Base-by-base conservation (phyloP, 2,797 vertebrate genomes). In the Bradypodion ventrale region DNA sequence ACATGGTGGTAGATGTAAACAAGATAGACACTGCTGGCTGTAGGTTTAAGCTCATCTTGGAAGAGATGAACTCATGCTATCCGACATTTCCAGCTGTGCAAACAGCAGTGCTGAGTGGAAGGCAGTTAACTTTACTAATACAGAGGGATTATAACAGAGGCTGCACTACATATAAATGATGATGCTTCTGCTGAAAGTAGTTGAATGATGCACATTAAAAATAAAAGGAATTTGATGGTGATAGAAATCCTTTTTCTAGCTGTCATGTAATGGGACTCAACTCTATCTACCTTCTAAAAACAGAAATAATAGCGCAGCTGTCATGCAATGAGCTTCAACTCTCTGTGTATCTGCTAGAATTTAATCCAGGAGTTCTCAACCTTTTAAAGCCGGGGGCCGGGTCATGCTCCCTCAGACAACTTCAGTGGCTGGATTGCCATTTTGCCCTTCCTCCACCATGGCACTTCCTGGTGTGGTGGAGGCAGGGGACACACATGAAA, bases 11-110 rank as follows among this genome's bases (percentile, higher is more conserved):
- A 91, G 82, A 40, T 91, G 88, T 89, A 90, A 92, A 90, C 90
- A 94, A 93, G 90, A 94, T 87, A 89, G 86, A 88, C 75, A 80
- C 59, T 78, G 84, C 92, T 72, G 91, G 74, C 44, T 78, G 35
- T 10, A 6, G 89, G 86, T 93, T 93, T 92, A 92, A 94, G 87
- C 87, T 94, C 85, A 78, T 94, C 70, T 89, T 91, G 89, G 87
- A 94, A 92, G 90, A 87, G 90, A 94, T 91, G 84, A 94, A 90
- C 74, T 88, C 87, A 91, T 87, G 93, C 90, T 90, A 66, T 89
- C 88, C 78, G 78, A 93, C 90, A 89, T 73, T 89, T 93, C 92
- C 93, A 94, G 87, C 93, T 95, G 94, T 92, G 94, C 90, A 93
- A 94, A 95, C 92, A 95, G 88, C 90, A 90, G 87, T 72, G 72